Base-by-base conservation (phyloP, 2,888 invertebrate genomes). In the Piscicola geometra region DNA sequence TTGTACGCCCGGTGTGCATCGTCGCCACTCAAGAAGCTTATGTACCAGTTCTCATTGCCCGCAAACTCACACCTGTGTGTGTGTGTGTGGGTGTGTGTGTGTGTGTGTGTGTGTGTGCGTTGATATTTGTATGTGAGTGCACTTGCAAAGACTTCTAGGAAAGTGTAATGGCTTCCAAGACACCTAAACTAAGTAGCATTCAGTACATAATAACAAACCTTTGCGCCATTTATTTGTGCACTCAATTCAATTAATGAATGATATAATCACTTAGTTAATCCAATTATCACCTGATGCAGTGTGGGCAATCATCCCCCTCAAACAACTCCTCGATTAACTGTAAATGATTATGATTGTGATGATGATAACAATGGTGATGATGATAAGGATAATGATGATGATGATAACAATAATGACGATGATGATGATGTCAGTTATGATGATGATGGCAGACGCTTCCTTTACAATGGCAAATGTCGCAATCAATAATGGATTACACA, bases 1-100 rank as follows among this genome's bases (percentile, higher is more conserved):
- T 68, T 66, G 32, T 75, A 75, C 28, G 75, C 75, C 50, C 18
- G 41, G 67, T 68, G 75, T 12, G 67, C 75, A 25, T 75, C 67
- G 0, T 68, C 67, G 30, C 67, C 75, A 1, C 33, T 75, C 47
- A 50, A 18, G 35, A 75, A 75, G 28, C 32, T 75, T n/a, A 75
- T 36, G 36, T 75, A 75, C 75, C 75, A 75, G 36, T 70, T 75
- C 28, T 70, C 70, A 28, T 75, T 75, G 60, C 70, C 69, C 18
- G 75, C 75, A 56, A 70, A 75, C 36, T 75, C 75, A 47, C 69
- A 68, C n/a, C 60, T 56, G 60, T 25, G 25, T 30, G 3, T 28
- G 35, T 64, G 30, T 64, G 64, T 12, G 3, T 64, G 3, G 3
- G 30, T 64, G 30, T 64, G 30, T 64, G 30, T 64, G 30, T 64